A percentile compares a stretch with the other conserved stretches of the same genome.
phyloP scores from a whole-genome alignment of 2,797 vertebrate genomes.

The Sebastes cheni region DNA sequence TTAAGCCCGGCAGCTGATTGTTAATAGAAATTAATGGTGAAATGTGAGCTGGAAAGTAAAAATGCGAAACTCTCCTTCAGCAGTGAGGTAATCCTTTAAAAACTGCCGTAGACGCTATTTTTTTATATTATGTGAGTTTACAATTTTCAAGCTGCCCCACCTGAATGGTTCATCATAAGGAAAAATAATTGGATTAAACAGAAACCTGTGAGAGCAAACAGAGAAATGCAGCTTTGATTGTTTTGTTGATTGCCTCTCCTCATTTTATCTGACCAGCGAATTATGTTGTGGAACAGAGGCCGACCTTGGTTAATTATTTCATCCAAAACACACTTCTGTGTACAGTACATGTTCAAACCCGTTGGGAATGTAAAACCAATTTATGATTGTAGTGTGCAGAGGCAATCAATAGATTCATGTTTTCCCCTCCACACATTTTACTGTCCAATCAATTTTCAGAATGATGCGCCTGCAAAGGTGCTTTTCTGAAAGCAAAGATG shows the following conservation, averaged over 20 bases:
- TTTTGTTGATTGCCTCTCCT: slow-evolving; percentile 11
- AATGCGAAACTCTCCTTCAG: not conserved
- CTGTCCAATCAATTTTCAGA: slow-evolving; percentile 25
- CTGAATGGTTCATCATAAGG: not conserved
- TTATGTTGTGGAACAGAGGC: slow-evolving; percentile 2
- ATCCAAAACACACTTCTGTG: slow-evolving; percentile 22
- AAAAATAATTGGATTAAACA: not conserved
- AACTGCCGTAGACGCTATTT: not conserved
- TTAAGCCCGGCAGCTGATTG: slow-evolving; percentile 12
- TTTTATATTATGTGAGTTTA: not conserved
- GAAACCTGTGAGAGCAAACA: slow-evolving; percentile 1
- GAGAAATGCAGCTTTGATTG: slow-evolving; percentile 10
- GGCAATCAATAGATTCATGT: slow-evolving; percentile 54
- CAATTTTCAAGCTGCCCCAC: not conserved
- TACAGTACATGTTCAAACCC: slow-evolving; percentile 2
- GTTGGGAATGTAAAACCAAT: slow-evolving; percentile 12
- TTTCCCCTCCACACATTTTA: slow-evolving; percentile 21
- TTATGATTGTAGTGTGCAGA: slow-evolving; percentile 18
- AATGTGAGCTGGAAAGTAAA: slow-evolving; percentile 1
- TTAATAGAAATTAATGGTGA: slow-evolving; percentile 25
- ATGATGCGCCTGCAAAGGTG: not conserved
- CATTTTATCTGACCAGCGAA: slow-evolving; percentile 18
- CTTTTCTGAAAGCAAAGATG: slow-evolving; percentile 21
- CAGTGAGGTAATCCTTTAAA: not conserved
- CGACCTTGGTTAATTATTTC: slow-evolving; percentile 32